Percentiles rank a stretch among this genome's conserved stretches.
These are phyloP conservation scores for Chlamydotis undulata DNA, from an alignment of 2,113 vertebrate species.

Conservation along the genomic window DNA sequence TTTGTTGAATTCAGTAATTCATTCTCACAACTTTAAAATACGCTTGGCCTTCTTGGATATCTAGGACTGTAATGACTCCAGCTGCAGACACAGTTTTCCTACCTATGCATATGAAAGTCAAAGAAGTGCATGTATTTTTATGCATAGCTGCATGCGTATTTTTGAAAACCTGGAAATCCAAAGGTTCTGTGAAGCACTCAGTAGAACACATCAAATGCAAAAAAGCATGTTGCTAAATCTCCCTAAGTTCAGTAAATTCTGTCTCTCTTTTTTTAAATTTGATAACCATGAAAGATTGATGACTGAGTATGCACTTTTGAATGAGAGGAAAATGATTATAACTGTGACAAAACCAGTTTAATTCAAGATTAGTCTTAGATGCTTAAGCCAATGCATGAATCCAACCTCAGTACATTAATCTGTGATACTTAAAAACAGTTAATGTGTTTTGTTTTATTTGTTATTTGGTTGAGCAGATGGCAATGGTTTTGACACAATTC, in stretches of 20 bases:
- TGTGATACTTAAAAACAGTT: slow-evolving; percentile 61
- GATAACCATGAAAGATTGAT: background rate
- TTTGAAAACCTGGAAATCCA: background rate
- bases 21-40: background rate
- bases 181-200: background rate
- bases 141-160: background rate
- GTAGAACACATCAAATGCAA: background rate
- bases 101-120: background rate
- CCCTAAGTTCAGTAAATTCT: background rate
- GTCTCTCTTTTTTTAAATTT: background rate
- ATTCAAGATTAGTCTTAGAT: background rate
- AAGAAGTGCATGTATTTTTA: background rate
- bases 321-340: background rate
- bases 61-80: background rate
- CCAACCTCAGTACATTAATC: slow-evolving; percentile 26
- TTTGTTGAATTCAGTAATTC: background rate
- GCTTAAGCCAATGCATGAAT: background rate
- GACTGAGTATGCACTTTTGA: background rate
- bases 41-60: background rate
- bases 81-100: background rate
- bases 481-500: slow-evolving; percentile 72
- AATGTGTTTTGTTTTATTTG: slow-evolving; percentile 65
- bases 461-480: slow-evolving; percentile 75
- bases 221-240: background rate
- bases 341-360: background rate